Conservation (phyloP, 2,888 invertebrate genomes). For the Baccha elongata region DNA sequence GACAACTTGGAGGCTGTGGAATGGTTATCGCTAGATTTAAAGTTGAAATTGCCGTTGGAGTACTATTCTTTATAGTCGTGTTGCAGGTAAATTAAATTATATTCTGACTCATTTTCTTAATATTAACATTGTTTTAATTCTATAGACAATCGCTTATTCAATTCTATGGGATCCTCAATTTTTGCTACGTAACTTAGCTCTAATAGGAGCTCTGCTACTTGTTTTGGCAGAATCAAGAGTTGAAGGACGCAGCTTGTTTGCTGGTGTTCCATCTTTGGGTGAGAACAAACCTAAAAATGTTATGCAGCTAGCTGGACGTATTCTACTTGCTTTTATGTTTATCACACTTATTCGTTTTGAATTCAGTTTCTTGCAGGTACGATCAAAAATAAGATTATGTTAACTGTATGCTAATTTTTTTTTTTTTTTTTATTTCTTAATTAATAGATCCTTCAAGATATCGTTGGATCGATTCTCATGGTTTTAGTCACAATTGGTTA, state of each 20-base stretch:
- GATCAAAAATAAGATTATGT: conserved; percentile 73
- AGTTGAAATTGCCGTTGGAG: conserved; percentile 95
- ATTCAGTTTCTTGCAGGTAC: conserved; percentile 92
- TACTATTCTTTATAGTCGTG: conserved; percentile 97
- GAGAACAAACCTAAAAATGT: conserved; percentile 99
- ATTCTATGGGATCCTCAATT: conserved; percentile 99
- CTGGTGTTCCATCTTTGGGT: conserved; percentile 95
- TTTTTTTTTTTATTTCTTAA: conserved; percentile 51
- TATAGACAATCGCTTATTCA: conserved; percentile 95
- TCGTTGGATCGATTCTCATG: conserved; percentile 97
- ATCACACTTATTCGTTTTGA: conserved; percentile 97
- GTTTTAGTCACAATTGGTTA: conserved; percentile 97
- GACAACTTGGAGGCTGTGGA: conserved; percentile 97
- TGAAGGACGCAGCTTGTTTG: conserved; percentile 97
- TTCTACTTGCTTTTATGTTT: conserved; percentile 99
- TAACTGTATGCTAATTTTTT: too few species aligned
- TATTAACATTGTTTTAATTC: conserved; percentile 66
- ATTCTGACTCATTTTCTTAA: conserved; percentile 8
- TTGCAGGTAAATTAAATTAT: conserved; percentile 88
- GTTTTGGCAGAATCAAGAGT: conserved; percentile 97
- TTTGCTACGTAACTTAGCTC: conserved; percentile 96
- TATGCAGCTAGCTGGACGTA: conserved; percentile 96
- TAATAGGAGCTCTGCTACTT: conserved; percentile 97
- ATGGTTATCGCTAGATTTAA: conserved; percentile 97
- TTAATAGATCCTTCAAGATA: conserved; percentile 92